Conservation (phyloP, 2,113 vertebrate species). For the Callopanchax toddi region DNA sequence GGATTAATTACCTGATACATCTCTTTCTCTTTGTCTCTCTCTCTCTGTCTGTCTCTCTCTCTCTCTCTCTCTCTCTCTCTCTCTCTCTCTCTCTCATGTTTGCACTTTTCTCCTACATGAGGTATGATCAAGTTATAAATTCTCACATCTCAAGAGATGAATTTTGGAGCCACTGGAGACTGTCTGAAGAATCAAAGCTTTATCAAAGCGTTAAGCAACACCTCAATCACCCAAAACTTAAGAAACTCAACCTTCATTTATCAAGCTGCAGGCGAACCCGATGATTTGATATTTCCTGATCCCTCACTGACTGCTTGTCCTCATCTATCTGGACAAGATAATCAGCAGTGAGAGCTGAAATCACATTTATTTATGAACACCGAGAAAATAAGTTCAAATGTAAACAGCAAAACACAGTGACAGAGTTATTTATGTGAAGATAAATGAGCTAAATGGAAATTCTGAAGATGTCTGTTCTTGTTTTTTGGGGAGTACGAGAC, state of each 20-base stretch:
- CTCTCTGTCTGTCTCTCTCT: neutral
- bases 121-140: neutral
- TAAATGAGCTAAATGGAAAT: slow-evolving; percentile 29
- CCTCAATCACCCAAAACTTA: slow-evolving; percentile 12
- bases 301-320: neutral
- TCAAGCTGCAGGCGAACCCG: neutral
- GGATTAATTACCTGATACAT: slow-evolving; percentile 28
- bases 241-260: slow-evolving; percentile 14
- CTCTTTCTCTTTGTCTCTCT: neutral
- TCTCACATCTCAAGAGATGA: too few species aligned
- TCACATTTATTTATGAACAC: neutral
- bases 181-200: too few species aligned
- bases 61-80: too few species aligned
- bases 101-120: too few species aligned
- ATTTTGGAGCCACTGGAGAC: too few species aligned
- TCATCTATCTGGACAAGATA: neutral
- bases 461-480: neutral
- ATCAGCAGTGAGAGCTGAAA: neutral
- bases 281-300: neutral
- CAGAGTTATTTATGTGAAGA: slow-evolving; percentile 41
- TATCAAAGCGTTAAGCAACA: neutral
- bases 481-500: slow-evolving; percentile 10
- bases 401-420: slow-evolving; percentile 19
- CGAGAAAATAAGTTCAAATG: slow-evolving; percentile 30
- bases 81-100: too few species aligned